Evolutionary conservation across 2,797 vertebrate species (phyloP).

Genomic region (Tangara arthus): DNA sequence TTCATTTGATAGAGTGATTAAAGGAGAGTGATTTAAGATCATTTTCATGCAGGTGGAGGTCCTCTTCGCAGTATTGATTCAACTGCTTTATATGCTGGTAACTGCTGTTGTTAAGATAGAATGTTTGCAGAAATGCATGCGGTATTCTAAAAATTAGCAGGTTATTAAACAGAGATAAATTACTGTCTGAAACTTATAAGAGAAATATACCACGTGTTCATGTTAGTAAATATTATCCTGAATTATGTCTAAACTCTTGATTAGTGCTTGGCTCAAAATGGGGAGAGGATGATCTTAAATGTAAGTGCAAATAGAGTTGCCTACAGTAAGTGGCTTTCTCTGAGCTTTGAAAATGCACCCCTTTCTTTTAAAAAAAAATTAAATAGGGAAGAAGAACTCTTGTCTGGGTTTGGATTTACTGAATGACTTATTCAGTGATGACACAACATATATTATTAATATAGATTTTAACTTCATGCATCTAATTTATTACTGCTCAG

Average conservation of each 20-base stretch:
- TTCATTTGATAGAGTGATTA: neutral
- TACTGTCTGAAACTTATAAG: neutral
- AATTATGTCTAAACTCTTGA: neutral
- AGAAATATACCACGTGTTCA: neutral
- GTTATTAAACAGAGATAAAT: neutral
- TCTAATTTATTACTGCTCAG: neutral
- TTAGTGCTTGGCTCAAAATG: neutral
- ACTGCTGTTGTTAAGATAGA: neutral
- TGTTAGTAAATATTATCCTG: neutral
- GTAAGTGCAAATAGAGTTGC: neutral
- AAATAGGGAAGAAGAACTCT: neutral
- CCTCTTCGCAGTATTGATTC: neutral
- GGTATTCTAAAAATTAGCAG: neutral
- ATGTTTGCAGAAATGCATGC: neutral
- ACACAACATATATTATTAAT: neutral
- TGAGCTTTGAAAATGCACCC: neutral
- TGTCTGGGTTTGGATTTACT: neutral
- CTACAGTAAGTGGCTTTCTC: neutral
- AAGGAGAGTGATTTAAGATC: neutral
- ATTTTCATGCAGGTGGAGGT: neutral
- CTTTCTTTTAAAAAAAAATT: accelerated
- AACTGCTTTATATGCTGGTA: neutral
- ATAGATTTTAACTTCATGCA: neutral
- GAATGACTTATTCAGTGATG: neutral
- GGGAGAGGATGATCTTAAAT: neutral